Percentiles rank a stretch among this genome's conserved stretches.
Evolutionary conservation across 2,113 vertebrate species (phyloP).

Genomic region (Brachyistius frenatus): DNA sequence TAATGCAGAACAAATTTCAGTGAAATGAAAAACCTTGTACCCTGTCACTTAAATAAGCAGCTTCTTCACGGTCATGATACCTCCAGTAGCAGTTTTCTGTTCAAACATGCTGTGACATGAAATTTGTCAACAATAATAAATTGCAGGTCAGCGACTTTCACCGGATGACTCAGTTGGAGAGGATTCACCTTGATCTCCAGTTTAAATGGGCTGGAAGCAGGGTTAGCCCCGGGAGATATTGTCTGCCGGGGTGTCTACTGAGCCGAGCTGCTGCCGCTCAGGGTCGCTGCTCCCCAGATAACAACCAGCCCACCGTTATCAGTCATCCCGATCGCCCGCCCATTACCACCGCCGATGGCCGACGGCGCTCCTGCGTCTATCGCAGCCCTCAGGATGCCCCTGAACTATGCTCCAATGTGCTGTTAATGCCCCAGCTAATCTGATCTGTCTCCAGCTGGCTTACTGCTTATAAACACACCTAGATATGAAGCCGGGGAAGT

Average conservation of each 20-base stretch:
- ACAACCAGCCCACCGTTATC: slow-evolving; percentile 53
- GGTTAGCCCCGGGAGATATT: slow-evolving; percentile 13
- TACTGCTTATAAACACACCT: slow-evolving; percentile 69
- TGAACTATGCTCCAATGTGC: slow-evolving; percentile 61
- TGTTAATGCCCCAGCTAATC: slow-evolving; percentile 71
- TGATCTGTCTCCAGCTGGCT: slow-evolving; percentile 69
- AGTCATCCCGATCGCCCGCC: slow-evolving; percentile 55
- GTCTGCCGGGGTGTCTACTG: slow-evolving; percentile 23
- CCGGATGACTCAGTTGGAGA: slow-evolving; percentile 5
- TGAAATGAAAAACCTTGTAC: neutral
- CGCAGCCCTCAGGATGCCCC: slow-evolving; percentile 50
- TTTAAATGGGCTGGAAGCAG: slow-evolving; percentile 29
- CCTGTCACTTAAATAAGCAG: neutral
- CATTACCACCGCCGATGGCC: slow-evolving; percentile 33
- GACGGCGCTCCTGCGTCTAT: slow-evolving; percentile 31
- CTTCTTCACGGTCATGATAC: neutral
- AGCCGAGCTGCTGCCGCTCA: slow-evolving; percentile 54
- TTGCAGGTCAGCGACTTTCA: slow-evolving; percentile 3
- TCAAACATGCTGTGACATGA: neutral
- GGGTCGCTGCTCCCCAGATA: slow-evolving; percentile 60
- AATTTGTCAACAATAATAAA: neutral
- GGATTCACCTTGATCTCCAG: slow-evolving; percentile 38
- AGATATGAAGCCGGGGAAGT: slow-evolving; percentile 54
- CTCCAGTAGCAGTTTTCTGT: neutral
- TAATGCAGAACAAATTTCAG: neutral